Evolutionary conservation across 1,140 invertebrate genomes (phyloP).

Genomic region (Solenopsis fugax): DNA sequence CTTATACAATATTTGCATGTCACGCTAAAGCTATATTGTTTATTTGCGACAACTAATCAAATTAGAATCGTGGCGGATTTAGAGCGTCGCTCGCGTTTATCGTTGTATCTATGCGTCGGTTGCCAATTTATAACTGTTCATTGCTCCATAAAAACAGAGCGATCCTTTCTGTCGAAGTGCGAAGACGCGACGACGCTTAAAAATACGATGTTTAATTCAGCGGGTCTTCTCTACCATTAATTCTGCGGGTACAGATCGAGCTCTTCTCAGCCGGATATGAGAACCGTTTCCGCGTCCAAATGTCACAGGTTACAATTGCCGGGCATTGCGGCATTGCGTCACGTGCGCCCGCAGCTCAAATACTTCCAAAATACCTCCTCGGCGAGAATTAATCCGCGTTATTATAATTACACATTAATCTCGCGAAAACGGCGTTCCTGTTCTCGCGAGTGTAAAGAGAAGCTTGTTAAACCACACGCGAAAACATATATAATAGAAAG

Average conservation of each 20-base stretch:
- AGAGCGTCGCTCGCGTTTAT: not conserved
- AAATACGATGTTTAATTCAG: not conserved
- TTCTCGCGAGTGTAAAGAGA: not conserved
- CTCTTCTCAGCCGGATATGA: constrained; percentile 32
- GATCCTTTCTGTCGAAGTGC: constrained; percentile 2
- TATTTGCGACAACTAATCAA: not conserved
- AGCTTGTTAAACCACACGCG: not conserved
- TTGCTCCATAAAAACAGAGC: not conserved
- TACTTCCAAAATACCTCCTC: constrained; percentile 1
- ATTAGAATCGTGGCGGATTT: constrained; percentile 6
- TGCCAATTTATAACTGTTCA: not conserved
- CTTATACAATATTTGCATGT: not conserved
- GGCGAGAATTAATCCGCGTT: not conserved
- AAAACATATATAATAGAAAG: not conserved
- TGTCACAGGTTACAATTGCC: constrained; percentile 43
- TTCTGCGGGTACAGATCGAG: not conserved
- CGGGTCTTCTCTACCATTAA: not conserved
- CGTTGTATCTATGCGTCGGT: not conserved
- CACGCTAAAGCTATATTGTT: not conserved
- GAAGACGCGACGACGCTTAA: not conserved
- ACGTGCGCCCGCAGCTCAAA: not conserved
- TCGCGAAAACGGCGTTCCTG: not conserved
- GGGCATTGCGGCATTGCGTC: constrained; percentile 5
- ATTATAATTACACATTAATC: constrained; percentile 16
- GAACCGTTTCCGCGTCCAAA: constrained; percentile 38